Base-by-base conservation (phyloP, 1,140 invertebrate genomes). In the Batillaria attramentaria region DNA sequence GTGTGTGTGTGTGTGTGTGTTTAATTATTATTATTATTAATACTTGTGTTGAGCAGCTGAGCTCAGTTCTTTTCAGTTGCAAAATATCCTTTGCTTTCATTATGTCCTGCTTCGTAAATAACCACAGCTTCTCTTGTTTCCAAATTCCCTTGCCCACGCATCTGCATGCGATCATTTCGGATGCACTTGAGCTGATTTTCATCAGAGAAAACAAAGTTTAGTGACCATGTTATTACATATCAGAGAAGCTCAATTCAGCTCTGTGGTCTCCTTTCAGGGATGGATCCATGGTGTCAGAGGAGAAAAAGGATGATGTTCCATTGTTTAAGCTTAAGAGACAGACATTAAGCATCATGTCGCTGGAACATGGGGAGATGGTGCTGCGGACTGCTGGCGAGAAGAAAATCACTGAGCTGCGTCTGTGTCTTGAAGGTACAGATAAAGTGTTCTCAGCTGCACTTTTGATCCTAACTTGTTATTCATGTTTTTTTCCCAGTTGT, bases 401-500 rank as follows among this genome's bases (percentile, higher is more conserved):
- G 78, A 90, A 89, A 77, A 84, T 90, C 28, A 78, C 77, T 39
- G 90, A 91, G 81, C 80, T 88, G 2, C 79, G 89, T 62, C 82
- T 85, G 39, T 90, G 89, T 75, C 80, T 90, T 24, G 89, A 90
- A 88, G 88, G 90, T 91, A 83, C n/a, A n/a, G n/a, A n/a, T n/a
- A n/a, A n/a, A n/a, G n/a, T 57, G 79, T 5, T 57, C 6, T 57
- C 6, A 8, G 24, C 37, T n/a, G n/a, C n/a, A n/a, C n/a, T n/a
- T n/a, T n/a, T n/a, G 57, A 62, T 62, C 0, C 24, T 24, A 24
- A 13, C 24, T 24, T 13, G 46, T 50, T 50, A 13, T 50, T 50
- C 24, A 24, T 50, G 13, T 50, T 50, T 50, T 13, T 50, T 50
- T 50, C 46, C 24, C 24, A 24, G 46, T 50, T n/a, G n/a, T n/a